Percentiles rank a stretch among this genome's conserved stretches.
Evolutionary conservation across 1,140 invertebrate species (phyloP).

Genomic region (Cyrtorhinus lividipennis): DNA sequence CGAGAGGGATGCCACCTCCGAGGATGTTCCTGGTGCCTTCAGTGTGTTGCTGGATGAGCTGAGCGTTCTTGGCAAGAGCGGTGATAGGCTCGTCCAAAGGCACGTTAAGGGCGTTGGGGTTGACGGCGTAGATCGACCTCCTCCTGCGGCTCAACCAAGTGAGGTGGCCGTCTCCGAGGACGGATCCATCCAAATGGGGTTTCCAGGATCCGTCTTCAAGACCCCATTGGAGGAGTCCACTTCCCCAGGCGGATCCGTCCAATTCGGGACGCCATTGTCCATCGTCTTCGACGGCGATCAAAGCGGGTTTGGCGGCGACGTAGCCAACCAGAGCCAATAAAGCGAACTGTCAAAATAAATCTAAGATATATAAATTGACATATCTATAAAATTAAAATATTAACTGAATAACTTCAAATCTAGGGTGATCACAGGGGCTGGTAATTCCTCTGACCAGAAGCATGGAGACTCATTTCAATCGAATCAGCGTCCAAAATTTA

Average conservation of each 20-base stretch:
- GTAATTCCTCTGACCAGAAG: no score
- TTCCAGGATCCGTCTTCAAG: slow-evolving; percentile 7
- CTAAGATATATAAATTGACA: no score
- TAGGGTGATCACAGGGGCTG: not conserved
- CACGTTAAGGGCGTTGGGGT: slow-evolving; percentile 3
- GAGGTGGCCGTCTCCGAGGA: not conserved
- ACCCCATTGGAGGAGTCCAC: not conserved
- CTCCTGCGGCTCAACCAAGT: not conserved
- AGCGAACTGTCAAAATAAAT: not conserved
- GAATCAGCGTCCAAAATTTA: no score
- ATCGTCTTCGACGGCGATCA: not conserved
- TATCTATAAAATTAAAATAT: no score
- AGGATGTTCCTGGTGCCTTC: slow-evolving; percentile 14
- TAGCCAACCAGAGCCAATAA: slow-evolving; percentile 4
- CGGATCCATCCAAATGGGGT: slow-evolving; percentile 1
- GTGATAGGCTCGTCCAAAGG: slow-evolving; percentile 1
- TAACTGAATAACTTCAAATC: no score
- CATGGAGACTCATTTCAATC: no score
- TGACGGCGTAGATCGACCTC: not conserved
- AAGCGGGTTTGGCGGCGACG: not conserved
- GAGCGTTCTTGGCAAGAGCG: slow-evolving; percentile 13
- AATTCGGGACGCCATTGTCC: slow-evolving; percentile 1
- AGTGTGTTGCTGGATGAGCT: slow-evolving; percentile 12
- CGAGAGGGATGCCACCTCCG: slow-evolving; percentile 26
- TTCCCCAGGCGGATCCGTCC: not conserved